Base-by-base conservation (phyloP, 2,113 vertebrate genomes). In the Ameiurus melas region DNA sequence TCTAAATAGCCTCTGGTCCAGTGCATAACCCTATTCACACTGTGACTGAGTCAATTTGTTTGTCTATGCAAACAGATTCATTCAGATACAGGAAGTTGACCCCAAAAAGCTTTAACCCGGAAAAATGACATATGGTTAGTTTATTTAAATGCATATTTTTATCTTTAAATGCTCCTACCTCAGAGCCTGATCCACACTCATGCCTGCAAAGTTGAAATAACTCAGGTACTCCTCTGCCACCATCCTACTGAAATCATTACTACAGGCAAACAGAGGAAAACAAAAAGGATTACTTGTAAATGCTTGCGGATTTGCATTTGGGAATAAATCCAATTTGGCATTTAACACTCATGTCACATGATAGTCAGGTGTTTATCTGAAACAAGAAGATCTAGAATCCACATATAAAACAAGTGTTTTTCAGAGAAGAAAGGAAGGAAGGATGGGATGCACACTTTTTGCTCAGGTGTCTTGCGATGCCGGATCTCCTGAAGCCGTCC, bases 181-280 rank as follows among this genome's bases (percentile, higher is more conserved):
- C 91, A 99, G 96, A 4, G 98, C 97, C 91, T 98, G 97, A 92
- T 99, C 98, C 91, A 99, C 93, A 86, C 92, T 96, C 96, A 98
- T 95, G 30, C 97, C 97, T 0, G 93, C 95, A 94, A 99, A 98
- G 94, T 97, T 95, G 12, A 99, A 99, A 94, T 98, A 95, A 89
- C 95, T 95, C 89, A 99, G 96, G 89, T 99, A 99, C 80, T 99
- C 98, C 75, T 97, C 97, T 3, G 98, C 98, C 66, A 99, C 98
- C 95, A 97, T 95, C 92, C 93, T 97, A 93, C 97, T 99, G 95
- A 99, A 99, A 70, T 99, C 97, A 0, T 99, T 99, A 93, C 98
- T 99, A 94, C 75, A 92, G 91, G 83, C 80, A 62, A 66, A 86
- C 58, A 90, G 8, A 47, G 55, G 27, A 77, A 88, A 62, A 89